These are phyloP conservation scores for western clawed frog (Xenopus tropicalis) DNA, from an alignment of 2,113 vertebrate species.

Conservation along the genomic window DNA sequence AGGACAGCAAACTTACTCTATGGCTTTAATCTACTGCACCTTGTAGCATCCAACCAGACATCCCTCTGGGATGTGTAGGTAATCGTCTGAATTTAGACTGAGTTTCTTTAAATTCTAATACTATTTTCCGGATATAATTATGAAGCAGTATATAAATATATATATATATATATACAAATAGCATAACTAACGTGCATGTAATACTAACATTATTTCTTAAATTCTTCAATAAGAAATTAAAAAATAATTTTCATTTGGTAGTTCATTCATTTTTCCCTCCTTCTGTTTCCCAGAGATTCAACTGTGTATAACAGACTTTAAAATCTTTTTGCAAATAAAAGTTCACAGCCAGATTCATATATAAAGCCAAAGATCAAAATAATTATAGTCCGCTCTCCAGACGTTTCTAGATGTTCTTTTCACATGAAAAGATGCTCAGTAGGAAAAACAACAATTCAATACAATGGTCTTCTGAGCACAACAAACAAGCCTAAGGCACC, in stretches of 20 bases:
- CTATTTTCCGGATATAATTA: too few relatives aligned
- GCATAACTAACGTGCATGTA: too few relatives aligned
- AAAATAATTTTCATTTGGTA: too few relatives aligned
- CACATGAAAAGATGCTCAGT: constrained; percentile 29
- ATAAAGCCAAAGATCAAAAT: constrained; percentile 23
- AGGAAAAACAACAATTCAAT: constrained; percentile 31
- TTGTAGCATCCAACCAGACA: not conserved
- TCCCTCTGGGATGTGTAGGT: too few relatives aligned
- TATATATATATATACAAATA: too few relatives aligned
- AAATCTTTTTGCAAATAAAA: not conserved
- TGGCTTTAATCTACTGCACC: not conserved
- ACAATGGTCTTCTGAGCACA: constrained; percentile 32
- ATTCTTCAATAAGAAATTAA: too few relatives aligned
- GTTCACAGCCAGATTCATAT: constrained; percentile 17
- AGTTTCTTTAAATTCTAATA: too few relatives aligned
- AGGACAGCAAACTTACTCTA: not conserved
- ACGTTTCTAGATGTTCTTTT: constrained; percentile 24
- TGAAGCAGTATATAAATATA: too few relatives aligned
- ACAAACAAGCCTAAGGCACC: constrained; percentile 34
- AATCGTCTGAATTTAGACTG: too few relatives aligned
- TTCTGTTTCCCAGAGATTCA: not conserved
- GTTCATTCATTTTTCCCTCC: too few relatives aligned
- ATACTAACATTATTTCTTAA: too few relatives aligned
- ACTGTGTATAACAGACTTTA: constrained; percentile 20
- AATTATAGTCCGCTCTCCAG: constrained; percentile 30